Base-by-base conservation (phyloP, 2,888 invertebrate species). In the Axea sp. region DNA sequence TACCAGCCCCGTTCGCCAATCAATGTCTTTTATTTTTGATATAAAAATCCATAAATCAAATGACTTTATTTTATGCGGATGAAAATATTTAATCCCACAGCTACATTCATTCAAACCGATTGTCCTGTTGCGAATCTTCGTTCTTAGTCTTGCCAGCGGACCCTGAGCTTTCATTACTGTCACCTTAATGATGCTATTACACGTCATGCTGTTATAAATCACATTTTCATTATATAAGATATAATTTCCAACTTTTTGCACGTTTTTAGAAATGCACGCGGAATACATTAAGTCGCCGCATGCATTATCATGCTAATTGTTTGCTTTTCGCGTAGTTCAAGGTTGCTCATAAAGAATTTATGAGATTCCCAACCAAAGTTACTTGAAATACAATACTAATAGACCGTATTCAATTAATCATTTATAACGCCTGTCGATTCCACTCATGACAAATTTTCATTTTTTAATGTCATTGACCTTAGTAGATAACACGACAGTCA, bases 1-100 rank as follows among this genome's bases (percentile, higher is more conserved):
- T 57, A 41, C 65, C 59, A 55, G 53, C 64, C 60, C 53, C 41
- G 64, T 83, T 84, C 84, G 83, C 84, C 86, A 87, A 87, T 87
- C 86, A 86, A 86, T 86, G 86, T 84, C 83, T 67, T 60, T 62
- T 73, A 73, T 73, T 73, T 65, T 73, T 47, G 45, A 53, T 47
- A 43, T 67, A 60, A 73, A 55, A 60, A 73, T 62, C 39, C 67
- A 73, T 62, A 62, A 62, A 67, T 73, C 67, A 67, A 55, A 60
- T 51, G 45, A 47, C 45, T 73, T 67, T 51, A 60, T 51, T 71
- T 67, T 53, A 71, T 62, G 39, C 47, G 35, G 45, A 53, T 47
- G 65, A 69, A 60, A 68, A 57, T 51, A 45, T 62, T 64, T 74
- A 53, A 59, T 73, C 49, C 26, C 31, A 22, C 33, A 14, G n/a